Base-by-base conservation (phyloP, 2,888 invertebrate genomes). In the Silvanus unidentatus region DNA sequence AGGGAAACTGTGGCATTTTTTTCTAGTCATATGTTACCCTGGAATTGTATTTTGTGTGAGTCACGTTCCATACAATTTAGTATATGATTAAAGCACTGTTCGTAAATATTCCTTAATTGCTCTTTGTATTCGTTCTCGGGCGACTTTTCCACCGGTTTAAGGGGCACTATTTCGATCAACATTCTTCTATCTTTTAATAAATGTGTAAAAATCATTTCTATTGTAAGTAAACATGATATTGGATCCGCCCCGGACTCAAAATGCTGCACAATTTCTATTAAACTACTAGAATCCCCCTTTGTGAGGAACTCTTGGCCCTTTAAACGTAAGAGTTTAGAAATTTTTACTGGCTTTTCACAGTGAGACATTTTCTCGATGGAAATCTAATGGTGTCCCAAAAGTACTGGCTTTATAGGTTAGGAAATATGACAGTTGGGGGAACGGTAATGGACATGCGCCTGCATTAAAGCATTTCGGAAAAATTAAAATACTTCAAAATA, bases 241-340 rank as follows among this genome's bases (percentile, higher is more conserved):
- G 71, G 60, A 52, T 73, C 68, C 50, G 62, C 63, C 44, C 73
- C 71, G 47, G 68, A 65, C 45, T 84, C 79, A 65, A 86, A 84
- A 74, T 82, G 77, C 57, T 77, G 75, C 49, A 86, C 73, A 52
- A 87, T 81, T 62, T 84, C 81, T 40, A 80, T 74, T 54, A 88
- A 75, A 65, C 79, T 79, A 61, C 82, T 80, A 9, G 80, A 76
- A 48, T 57, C 54, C 29, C 52, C 49, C 6, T 45, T 47, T 56
- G 79, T 75, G 40, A 88, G 72, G 70, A 88, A 84, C 61, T 84
- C 84, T 58, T 82, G 82, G 37, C 84, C 85, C 67, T 83, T 84
- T 57, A 73, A 73, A 50, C 83, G 79, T 53, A 88, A 71, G 60
- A 81, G 75, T 62, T 82, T 80, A 42, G 81, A 78, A 67, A 80